Percentiles rank a stretch among this genome's conserved stretches.
Conservation (phyloP, 1,140 invertebrate species). For the Apis laboriosa region DNA sequence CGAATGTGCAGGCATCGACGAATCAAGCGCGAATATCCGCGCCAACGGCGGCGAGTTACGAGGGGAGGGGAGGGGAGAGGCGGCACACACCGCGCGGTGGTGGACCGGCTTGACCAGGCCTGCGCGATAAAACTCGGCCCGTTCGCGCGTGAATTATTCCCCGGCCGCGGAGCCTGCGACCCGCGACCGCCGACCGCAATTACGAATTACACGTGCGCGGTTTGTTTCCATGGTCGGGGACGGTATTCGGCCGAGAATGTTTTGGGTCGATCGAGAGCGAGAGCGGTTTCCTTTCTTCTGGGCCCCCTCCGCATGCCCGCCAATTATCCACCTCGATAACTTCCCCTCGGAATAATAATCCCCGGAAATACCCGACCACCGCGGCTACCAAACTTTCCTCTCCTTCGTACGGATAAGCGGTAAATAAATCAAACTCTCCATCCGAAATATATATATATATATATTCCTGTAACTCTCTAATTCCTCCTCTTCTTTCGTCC, state of each 20-base stretch:
- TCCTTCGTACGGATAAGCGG: background rate
- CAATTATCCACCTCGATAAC: background rate
- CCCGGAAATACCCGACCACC: too few relatives aligned
- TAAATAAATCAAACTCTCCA: background rate
- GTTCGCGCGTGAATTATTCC: slow-evolving; percentile 65
- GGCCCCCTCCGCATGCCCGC: background rate
- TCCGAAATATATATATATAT: too few relatives aligned
- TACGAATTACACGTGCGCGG: slow-evolving; percentile 61
- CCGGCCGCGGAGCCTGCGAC: slow-evolving; percentile 27
- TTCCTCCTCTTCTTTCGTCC: too few relatives aligned
- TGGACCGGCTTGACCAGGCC: slow-evolving; percentile 6
- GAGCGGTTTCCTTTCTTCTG: background rate
- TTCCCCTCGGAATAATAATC: too few relatives aligned
- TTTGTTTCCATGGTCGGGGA: slow-evolving; percentile 46
- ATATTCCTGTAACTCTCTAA: too few relatives aligned
- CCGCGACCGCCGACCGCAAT: slow-evolving; percentile 55
- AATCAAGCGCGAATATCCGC: slow-evolving; percentile 62
- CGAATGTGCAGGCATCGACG: slow-evolving; percentile 27
- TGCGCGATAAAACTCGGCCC: slow-evolving; percentile 53
- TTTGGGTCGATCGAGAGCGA: background rate
- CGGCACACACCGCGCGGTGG: background rate
- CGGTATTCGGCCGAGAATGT: background rate
- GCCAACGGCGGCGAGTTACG: slow-evolving; percentile 59
- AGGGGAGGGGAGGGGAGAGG: background rate
- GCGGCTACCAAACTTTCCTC: too few relatives aligned